Evolutionary conservation across 1,140 invertebrate species (phyloP), one percentile per base, ranked within the genome.

Genomic region (Rhyacophila brunnea): DNA sequence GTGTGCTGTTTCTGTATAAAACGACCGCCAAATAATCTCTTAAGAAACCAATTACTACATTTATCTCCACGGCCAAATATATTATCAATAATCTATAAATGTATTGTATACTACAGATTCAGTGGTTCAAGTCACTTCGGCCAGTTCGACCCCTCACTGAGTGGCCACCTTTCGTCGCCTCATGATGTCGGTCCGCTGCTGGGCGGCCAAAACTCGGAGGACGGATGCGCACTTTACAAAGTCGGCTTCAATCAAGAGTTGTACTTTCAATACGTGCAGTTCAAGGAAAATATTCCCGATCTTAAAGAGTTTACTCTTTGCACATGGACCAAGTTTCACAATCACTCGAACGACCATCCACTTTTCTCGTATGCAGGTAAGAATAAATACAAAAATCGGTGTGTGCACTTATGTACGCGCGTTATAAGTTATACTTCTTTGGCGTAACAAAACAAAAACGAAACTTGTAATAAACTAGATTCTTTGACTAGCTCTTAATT

Each of bases 221-320:
- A 85, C 51, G 77, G 80, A 11, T 88, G 87, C 67, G 78, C 82
- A 17, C 71, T 88, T 0, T 86, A 87, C 71, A 88, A 88, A 71
- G 81, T 87, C 1, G 78, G 80, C 5, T 74, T 79, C 49, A 80
- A 73, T 49, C 87, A 88, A 67, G 85, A 87, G 47, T 68, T 86
- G 2, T 85, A 84, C 66, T 86, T 84, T 58, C 86, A 88, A 72
- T 83, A 83, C 14, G 68, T 91, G 15, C 83, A 87, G 53, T 91
- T 90, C 68, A 86, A 87, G 54, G 81, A 78, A 13, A 67, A 81
- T 14, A 61, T 92, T 6, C 88, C 89, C 0, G 84, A 90, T 58
- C 65, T 91, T 45, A 88, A 90, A 62, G 89, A 92, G 69, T 91
- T 91, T 67, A 92, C 89, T 0, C 73, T 92, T 0, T 92, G 90